Evolutionary conservation across 2,113 vertebrate species (phyloP).

Genomic region (Saguinus imperator): DNA sequence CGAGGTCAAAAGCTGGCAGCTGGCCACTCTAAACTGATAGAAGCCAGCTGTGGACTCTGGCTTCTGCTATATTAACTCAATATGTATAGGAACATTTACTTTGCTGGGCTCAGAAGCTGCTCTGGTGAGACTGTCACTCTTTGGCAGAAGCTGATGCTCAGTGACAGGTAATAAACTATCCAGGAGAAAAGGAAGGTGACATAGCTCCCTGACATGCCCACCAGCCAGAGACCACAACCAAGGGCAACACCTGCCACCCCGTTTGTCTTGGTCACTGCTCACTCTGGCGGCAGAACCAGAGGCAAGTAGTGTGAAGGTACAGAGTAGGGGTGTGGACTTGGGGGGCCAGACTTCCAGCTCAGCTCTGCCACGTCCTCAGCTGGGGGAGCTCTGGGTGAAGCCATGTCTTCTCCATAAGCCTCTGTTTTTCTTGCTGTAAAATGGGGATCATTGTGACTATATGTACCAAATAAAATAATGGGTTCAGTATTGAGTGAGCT

Average conservation of each 20-base stretch:
- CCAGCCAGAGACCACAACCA: too few relatives aligned
- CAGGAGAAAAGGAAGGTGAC: background rate
- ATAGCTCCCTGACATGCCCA: background rate
- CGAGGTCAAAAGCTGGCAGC: background rate
- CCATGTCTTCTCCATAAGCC: background rate
- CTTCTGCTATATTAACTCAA: background rate
- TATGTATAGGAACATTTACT: background rate
- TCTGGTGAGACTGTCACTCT: background rate
- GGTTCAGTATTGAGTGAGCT: too few relatives aligned
- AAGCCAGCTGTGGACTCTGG: background rate
- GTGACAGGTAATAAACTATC: background rate
- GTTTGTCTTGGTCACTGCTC: background rate
- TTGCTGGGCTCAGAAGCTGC: background rate
- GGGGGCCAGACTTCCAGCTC: background rate
- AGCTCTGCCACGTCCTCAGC: background rate
- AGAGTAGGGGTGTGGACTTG: background rate
- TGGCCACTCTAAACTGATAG: background rate
- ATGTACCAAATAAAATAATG: background rate
- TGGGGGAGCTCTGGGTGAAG: background rate
- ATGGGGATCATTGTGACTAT: background rate
- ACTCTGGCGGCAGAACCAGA: background rate
- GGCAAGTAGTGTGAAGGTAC: background rate
- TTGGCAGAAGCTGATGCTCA: background rate
- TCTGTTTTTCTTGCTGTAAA: conserved; percentile 14
- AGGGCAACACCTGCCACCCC: background rate